A percentile compares a stretch with the other conserved stretches of the same genome.
Evolutionary conservation across 2,888 invertebrate genomes (phyloP).

Genomic region (Hemithea aestivaria): DNA sequence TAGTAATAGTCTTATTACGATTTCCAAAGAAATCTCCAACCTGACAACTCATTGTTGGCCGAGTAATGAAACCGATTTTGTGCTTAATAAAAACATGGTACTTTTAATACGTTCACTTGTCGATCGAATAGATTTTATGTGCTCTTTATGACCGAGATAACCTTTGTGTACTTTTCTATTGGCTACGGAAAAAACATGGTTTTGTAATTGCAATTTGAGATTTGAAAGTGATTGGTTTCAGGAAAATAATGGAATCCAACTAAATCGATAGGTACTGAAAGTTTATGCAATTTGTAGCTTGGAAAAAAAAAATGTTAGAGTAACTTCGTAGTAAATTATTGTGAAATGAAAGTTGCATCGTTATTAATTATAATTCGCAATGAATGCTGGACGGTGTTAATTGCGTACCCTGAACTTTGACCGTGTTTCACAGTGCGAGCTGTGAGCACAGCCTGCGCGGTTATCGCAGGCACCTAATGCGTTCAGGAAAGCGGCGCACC

Average conservation of each 20-base stretch:
- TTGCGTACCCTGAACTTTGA: constrained; percentile 49
- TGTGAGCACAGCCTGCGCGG: constrained; percentile 22
- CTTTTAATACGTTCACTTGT: constrained; percentile 37
- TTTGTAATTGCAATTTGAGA: constrained; percentile 12
- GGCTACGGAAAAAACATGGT: constrained; percentile 21
- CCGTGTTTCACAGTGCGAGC: constrained; percentile 37
- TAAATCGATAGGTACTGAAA: too few species aligned
- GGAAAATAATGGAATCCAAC: not conserved
- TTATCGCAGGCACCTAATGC: constrained; percentile 59
- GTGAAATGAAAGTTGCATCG: not conserved
- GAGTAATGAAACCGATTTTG: constrained; percentile 31
- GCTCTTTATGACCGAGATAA: constrained; percentile 38
- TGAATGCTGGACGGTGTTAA: constrained; percentile 28
- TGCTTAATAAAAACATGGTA: constrained; percentile 34
- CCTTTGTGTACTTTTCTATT: constrained; percentile 26
- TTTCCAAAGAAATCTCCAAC: constrained; percentile 59
- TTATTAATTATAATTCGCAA: constrained; percentile 13
- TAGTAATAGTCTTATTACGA: constrained; percentile 77
- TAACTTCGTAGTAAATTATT: constrained; percentile 1
- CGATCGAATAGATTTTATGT: constrained; percentile 44
- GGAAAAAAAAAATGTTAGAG: too few species aligned
- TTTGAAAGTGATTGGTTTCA: constrained; percentile 2
- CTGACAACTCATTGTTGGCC: constrained; percentile 46
- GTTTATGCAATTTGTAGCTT: too few species aligned
- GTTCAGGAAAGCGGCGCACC: constrained; percentile 58